phyloP scores from a whole-genome alignment of 2,113 vertebrate species.

The Sapajus apella region DNA sequence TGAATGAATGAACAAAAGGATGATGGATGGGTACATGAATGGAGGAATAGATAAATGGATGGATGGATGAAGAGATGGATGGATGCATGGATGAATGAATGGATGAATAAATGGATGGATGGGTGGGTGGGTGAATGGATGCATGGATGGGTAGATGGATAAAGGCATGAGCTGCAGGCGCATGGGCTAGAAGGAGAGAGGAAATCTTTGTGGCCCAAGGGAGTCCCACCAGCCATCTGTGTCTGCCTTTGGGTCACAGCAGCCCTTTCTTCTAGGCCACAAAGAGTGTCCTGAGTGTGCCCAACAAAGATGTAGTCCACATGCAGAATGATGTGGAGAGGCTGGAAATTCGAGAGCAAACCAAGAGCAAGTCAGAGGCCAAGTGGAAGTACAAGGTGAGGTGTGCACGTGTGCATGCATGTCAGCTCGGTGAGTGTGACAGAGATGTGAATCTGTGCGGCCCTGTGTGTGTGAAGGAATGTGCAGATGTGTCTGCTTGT shows the following conservation, averaged over 20 bases:
- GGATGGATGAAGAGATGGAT: neutral
- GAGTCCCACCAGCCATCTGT: neutral
- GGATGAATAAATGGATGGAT: rapidly evolving
- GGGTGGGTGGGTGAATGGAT: neutral
- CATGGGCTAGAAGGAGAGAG: neutral
- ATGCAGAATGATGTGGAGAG: constrained; percentile 94
- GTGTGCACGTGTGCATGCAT: rapidly evolving
- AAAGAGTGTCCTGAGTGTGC: constrained; percentile 91
- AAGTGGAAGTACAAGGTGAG: constrained; percentile 99
- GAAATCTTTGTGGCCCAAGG: neutral
- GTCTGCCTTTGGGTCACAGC: neutral
- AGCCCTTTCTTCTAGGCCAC: constrained; percentile 85
- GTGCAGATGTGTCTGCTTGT: neutral
- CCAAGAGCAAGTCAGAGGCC: constrained; percentile 97
- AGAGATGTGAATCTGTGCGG: neutral
- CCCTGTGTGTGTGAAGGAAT: neutral
- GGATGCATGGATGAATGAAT: neutral
- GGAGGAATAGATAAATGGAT: too few species aligned
- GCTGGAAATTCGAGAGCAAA: constrained; percentile 95
- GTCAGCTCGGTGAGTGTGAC: neutral
- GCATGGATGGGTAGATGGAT: neutral
- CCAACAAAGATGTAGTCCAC: constrained; percentile 89
- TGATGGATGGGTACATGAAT: too few species aligned
- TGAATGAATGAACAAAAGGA: too few species aligned
- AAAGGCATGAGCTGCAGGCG: neutral